Evolutionary conservation across 2,113 vertebrate species (phyloP).

Genomic region (Platanista minor): DNA sequence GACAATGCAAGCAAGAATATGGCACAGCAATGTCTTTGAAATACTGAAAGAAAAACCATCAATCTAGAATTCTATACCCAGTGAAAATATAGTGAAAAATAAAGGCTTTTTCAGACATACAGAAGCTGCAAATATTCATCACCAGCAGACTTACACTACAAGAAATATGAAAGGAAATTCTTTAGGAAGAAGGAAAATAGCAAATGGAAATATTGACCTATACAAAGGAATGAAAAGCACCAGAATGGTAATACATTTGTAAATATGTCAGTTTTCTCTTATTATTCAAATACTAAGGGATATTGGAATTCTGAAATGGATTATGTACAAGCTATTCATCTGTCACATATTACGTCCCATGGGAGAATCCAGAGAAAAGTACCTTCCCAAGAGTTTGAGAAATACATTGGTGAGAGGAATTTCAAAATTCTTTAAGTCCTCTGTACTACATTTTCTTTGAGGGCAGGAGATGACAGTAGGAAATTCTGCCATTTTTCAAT

Average conservation of each 20-base stretch:
- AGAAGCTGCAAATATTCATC: background rate
- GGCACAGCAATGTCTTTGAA: background rate
- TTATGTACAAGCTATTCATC: background rate
- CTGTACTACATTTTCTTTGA: background rate
- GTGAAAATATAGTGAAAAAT: background rate
- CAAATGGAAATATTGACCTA: background rate
- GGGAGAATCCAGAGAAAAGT: background rate
- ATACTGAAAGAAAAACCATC: background rate
- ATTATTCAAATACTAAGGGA: background rate
- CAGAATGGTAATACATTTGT: background rate
- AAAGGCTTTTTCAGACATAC: background rate
- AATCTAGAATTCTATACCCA: background rate
- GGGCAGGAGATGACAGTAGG: background rate
- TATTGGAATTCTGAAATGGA: background rate
- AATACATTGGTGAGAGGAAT: background rate
- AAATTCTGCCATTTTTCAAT: background rate
- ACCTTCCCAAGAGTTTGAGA: background rate
- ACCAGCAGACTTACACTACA: background rate
- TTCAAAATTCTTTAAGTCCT: background rate
- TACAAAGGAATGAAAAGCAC: background rate
- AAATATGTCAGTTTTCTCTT: background rate
- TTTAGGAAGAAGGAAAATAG: background rate
- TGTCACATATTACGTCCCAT: background rate
- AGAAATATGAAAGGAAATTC: background rate
- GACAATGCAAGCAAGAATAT: background rate